Evolutionary conservation across 2,888 invertebrate species (phyloP), one percentile per base, ranked within the genome.

Genomic region (Amorpha juglandis): DNA sequence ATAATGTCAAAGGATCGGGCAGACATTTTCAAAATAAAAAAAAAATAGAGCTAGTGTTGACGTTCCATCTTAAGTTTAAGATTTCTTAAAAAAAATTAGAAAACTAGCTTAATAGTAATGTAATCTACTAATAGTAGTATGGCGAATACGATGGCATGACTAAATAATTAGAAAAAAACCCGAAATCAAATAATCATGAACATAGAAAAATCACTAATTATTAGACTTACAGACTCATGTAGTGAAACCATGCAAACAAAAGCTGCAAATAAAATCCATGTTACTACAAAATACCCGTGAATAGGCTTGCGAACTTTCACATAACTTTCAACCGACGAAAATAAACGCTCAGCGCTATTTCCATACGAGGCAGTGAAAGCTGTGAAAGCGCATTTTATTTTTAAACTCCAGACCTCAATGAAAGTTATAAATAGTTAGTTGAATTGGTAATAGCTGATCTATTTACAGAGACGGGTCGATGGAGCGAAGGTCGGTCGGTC

Each of bases 371-470:
- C 14, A 58, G 73, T 51, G 67, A 70, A 63, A 69, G n/a, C 14
- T 53, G 73, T 51, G 67, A 70, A 63, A 69, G 68, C 64, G 48
- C 47, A 64, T 58, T 64, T 45, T 53, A 53, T 64, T 64, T 50
- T 64, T 64, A 64, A 55, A 50, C 27, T 33, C 3, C 45, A n/a
- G 4, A 42, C n/a, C 55, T 67, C 63, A 74, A 70, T 68, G 68
- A 51, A 64, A 14, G 27, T 62, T 68, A 68, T 74, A 68, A 65
- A 67, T 66, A 71, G 55, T 14, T 68, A 71, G 55, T 14, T 68
- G 69, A 70, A 74, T 70, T 55, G 21, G n/a, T 68, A 48, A 71
- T 66, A n/a, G 52, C 0, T 48, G 19, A 48, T 47, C 66, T 68
- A 64, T 71, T 67, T 62, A 63, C 63, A 12, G 52, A 42, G 47